These are phyloP conservation scores for Amphiprion percula DNA, from an alignment of 2,113 vertebrate genomes.

Conservation along the genomic window DNA sequence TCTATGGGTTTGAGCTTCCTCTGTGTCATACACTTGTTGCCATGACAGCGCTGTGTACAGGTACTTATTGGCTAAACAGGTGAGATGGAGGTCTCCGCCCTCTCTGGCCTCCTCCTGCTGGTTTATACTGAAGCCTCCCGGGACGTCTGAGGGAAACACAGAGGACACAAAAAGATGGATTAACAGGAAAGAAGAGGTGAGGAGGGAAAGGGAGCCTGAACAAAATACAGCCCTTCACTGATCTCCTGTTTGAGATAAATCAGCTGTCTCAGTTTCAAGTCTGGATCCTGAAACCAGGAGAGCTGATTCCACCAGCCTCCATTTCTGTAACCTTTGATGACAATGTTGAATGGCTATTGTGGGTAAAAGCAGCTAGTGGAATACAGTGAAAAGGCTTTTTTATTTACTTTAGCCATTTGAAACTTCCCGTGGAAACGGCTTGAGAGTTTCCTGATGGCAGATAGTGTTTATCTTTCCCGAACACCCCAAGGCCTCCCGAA, in stretches of 20 bases:
- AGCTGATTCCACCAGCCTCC: conserved; percentile 49
- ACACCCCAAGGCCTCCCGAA: conserved; percentile 98
- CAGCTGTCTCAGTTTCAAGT: conserved; percentile 37
- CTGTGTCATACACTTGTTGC: conserved; percentile 81
- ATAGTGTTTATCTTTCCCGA: conserved; percentile 99
- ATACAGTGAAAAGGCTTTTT: conserved; percentile 83
- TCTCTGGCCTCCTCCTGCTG: conserved; percentile 88
- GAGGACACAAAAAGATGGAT: conserved; percentile 1
- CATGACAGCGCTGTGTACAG: conserved; percentile 91
- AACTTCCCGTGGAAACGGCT: conserved; percentile 99
- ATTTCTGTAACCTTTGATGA: conserved; percentile 78
- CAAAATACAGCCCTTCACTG: neutral
- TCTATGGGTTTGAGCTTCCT: neutral
- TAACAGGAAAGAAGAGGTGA: neutral
- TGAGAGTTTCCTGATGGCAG: conserved; percentile 99
- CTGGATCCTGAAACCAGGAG: conserved; percentile 51
- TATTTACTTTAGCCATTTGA: conserved; percentile 99
- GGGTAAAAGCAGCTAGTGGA: conserved; percentile 78
- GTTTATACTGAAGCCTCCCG: conserved; percentile 88
- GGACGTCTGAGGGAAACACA: conserved; percentile 85
- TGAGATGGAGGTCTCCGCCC: conserved; percentile 90
- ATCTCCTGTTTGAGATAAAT: conserved; percentile 41
- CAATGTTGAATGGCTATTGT: conserved; percentile 84
- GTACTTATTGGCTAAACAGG: conserved; percentile 92
- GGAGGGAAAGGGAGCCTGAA: conserved; percentile 13